Evolutionary conservation across 2,888 invertebrate genomes (phyloP).

Genomic region (Coleophora flavipennella): DNA sequence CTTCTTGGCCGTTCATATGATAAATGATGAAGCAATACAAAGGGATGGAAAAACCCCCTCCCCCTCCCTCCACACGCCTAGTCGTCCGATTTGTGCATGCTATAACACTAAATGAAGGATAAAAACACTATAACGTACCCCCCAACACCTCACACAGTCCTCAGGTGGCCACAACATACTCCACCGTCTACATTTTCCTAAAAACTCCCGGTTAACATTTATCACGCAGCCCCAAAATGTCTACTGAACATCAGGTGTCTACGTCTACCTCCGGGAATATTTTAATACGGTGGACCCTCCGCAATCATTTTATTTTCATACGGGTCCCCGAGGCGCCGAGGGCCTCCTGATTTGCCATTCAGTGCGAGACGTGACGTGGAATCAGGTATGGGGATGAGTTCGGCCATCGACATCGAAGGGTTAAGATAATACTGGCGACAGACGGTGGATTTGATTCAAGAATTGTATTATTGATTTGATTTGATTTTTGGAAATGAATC

Average conservation of each 20-base stretch:
- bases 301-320: constrained; percentile 72
- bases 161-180: constrained; percentile 5
- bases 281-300: constrained; percentile 63
- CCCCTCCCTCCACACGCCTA: too few relatives aligned
- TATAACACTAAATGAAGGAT: too few relatives aligned
- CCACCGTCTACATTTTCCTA: constrained; percentile 4
- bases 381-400: constrained; percentile 47
- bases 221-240: constrained; percentile 34
- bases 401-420: constrained; percentile 35
- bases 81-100: too few relatives aligned
- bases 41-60: too few relatives aligned
- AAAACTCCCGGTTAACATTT: constrained; percentile 32
- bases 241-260: constrained; percentile 56
- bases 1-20: too few relatives aligned
- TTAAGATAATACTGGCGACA: constrained; percentile 61
- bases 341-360: constrained; percentile 70
- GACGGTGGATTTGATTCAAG: constrained; percentile 44
- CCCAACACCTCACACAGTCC: neutral
- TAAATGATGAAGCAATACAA: too few relatives aligned
- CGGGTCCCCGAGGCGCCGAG: constrained; percentile 59
- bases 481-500: constrained; percentile 1
- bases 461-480: constrained; percentile 53
- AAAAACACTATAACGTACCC: too few relatives aligned
- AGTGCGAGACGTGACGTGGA: constrained; percentile 53
- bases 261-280: constrained; percentile 53